A percentile compares a stretch with the other conserved stretches of the same genome.
Conservation (phyloP, 1,140 invertebrate genomes). For the Drosophila nigrodunni region DNA sequence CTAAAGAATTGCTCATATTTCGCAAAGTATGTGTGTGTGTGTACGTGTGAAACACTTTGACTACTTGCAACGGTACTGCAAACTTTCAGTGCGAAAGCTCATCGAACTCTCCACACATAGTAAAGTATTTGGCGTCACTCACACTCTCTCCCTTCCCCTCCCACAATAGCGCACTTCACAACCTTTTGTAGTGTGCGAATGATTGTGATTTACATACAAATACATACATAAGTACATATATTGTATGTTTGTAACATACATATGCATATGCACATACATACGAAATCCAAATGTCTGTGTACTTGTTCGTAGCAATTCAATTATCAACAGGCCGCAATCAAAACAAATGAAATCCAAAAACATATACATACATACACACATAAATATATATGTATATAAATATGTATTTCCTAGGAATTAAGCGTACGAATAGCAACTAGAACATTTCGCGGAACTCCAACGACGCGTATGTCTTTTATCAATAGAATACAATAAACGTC, state of each 20-base stretch:
- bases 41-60: constrained; percentile 5
- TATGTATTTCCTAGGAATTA: constrained; percentile 30
- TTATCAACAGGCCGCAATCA: constrained; percentile 42
- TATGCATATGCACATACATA: constrained; percentile 22
- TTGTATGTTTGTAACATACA: neutral
- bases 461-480: constrained; percentile 35
- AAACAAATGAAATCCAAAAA: constrained; percentile 53
- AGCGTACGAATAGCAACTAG: constrained; percentile 26
- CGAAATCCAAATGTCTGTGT: neutral
- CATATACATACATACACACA: constrained; percentile 15
- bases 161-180: neutral
- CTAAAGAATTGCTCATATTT: constrained; percentile 24
- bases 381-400: neutral
- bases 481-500: constrained; percentile 45
- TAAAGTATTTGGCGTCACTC: neutral
- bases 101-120: constrained; percentile 18
- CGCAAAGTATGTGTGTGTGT: constrained; percentile 17
- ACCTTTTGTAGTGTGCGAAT: neutral
- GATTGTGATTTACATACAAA: constrained; percentile 9
- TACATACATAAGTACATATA: neutral
- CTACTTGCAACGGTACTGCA: constrained; percentile 27
- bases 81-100: constrained; percentile 25
- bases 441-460: constrained; percentile 41
- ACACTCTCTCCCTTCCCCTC: neutral
- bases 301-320: constrained; percentile 27